Percentiles rank a stretch among this genome's conserved stretches.
These are phyloP conservation scores for Eospalax fontanierii DNA, from an alignment of 2,797 vertebrate species.

Conservation along the genomic window DNA sequence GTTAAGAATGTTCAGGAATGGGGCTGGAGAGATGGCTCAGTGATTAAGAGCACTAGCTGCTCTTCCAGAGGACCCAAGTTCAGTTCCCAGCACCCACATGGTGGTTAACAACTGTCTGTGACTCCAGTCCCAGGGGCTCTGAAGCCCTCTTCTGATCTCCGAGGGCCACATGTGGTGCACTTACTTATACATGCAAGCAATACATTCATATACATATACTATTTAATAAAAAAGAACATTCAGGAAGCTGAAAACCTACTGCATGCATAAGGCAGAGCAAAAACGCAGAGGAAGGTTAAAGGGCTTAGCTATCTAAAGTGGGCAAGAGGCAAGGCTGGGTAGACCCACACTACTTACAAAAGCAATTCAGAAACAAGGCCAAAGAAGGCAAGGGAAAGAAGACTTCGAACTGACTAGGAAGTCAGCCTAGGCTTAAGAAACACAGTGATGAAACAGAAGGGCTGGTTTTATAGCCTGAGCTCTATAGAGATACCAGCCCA, in stretches of 20 bases:
- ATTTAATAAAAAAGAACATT: too few relatives aligned
- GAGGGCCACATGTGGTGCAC: too few relatives aligned
- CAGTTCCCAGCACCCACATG: not conserved
- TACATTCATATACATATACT: too few relatives aligned
- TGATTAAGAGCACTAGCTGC: too few relatives aligned
- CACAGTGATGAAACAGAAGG: not conserved
- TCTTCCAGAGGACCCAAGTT: too few relatives aligned
- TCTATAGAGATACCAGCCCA: not conserved
- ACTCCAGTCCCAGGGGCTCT: too few relatives aligned
- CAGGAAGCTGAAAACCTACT: not conserved
- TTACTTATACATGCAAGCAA: too few relatives aligned
- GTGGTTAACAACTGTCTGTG: too few relatives aligned
- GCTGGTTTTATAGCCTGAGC: accelerated
- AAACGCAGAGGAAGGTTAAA: not conserved
- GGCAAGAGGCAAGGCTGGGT: not conserved
- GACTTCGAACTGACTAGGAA: not conserved
- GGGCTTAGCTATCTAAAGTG: not conserved
- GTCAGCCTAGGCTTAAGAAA: not conserved
- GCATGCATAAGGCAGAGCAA: not conserved
- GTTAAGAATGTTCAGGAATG: not conserved
- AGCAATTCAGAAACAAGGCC: not conserved
- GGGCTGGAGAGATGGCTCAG: too few relatives aligned
- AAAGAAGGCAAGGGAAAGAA: too few relatives aligned
- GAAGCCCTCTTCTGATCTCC: too few relatives aligned
- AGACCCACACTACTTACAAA: not conserved